Percentiles rank a stretch among this genome's conserved stretches.
Evolutionary conservation across 2,888 invertebrate genomes (phyloP).

Genomic region (Syrista parreyssii): DNA sequence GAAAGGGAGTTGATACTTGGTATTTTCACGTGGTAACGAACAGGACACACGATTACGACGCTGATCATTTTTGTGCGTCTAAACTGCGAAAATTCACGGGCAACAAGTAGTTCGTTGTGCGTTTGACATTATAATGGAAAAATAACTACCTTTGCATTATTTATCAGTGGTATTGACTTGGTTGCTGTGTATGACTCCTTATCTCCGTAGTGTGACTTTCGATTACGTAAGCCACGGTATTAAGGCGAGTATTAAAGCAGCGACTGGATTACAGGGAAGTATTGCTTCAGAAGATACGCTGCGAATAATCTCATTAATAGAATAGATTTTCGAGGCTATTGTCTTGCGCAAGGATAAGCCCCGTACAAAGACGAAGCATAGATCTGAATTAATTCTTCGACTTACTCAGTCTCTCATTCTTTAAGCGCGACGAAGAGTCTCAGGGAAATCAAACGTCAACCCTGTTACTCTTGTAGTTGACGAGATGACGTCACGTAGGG

Average conservation of each 20-base stretch:
- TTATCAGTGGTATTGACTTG: background rate
- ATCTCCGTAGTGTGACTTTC: background rate
- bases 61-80: conserved; percentile 53
- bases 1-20: background rate
- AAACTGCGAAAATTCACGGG: conserved; percentile 58
- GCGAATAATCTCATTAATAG: conserved; percentile 9
- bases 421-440: background rate
- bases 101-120: background rate
- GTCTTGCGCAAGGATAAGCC: background rate
- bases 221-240: background rate
- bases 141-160: background rate
- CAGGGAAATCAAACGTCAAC: background rate
- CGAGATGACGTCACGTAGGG: background rate
- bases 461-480: background rate
- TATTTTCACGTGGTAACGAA: conserved; percentile 44
- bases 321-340: conserved; percentile 6
- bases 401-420: background rate
- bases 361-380: background rate
- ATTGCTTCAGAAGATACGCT: background rate
- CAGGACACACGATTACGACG: conserved; percentile 58
- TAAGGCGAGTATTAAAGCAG: conserved; percentile 1
- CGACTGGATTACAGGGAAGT: conserved; percentile 9
- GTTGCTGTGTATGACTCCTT: background rate
- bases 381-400: background rate
- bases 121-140: no score